Evolutionary conservation across 1,140 invertebrate species (phyloP).

Genomic region (Scylla paramamosain): DNA sequence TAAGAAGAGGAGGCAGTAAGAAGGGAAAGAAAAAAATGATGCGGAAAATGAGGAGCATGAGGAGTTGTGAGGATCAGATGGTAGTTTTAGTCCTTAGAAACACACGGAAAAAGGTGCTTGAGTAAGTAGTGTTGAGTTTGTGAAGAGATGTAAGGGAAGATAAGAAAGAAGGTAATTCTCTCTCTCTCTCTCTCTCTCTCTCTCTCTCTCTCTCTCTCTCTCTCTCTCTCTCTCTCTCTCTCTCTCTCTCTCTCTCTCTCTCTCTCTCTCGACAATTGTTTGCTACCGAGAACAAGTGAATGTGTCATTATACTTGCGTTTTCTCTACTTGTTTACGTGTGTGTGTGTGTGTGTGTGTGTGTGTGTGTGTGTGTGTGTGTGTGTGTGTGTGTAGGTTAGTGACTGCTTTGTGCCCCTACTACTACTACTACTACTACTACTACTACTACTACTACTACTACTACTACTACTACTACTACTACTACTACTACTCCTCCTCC

Average conservation of each 20-base stretch:
- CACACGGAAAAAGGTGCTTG: too few species aligned
- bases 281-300: background rate
- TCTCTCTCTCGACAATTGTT: background rate
- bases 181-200: constrained; percentile 61
- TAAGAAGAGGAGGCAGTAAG: background rate
- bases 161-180: background rate
- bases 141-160: background rate
- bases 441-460: constrained; percentile 23
- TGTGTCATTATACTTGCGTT: background rate
- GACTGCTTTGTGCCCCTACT: background rate
- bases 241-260: constrained; percentile 48
- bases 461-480: constrained; percentile 14
- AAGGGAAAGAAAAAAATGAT: too few species aligned
- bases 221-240: constrained; percentile 58
- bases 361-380: constrained; percentile 54
- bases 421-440: constrained; percentile 14
- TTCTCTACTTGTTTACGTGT: background rate
- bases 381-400: constrained; percentile 27
- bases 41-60: too few species aligned
- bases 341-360: constrained; percentile 60
- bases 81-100: too few species aligned
- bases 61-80: too few species aligned
- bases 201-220: constrained; percentile 57
- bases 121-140: too few species aligned
- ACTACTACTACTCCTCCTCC: background rate